Conservation (phyloP, 2,113 vertebrate genomes). For the Entelurus aequoreus region DNA sequence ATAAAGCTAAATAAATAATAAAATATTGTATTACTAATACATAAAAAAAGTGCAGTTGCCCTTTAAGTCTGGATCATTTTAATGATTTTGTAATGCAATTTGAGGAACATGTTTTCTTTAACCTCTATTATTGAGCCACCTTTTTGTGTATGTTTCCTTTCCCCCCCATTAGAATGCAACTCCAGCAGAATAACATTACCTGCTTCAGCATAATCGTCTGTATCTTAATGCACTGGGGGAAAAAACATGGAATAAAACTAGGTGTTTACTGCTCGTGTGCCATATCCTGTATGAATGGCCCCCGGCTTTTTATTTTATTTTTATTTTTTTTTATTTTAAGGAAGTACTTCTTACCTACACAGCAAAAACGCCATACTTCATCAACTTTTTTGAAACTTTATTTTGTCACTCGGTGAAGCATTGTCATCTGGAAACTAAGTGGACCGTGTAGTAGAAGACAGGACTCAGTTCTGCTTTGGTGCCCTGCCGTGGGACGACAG, state of each 20-base stretch:
- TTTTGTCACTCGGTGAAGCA: slow-evolving; percentile 55
- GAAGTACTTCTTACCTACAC: slow-evolving; percentile 23
- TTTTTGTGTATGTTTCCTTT: slow-evolving; percentile 31
- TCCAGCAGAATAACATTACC: slow-evolving; percentile 28
- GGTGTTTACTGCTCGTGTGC: background rate
- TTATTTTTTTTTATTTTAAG: background rate
- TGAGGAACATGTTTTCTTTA: slow-evolving; percentile 27
- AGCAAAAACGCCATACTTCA: slow-evolving; percentile 49
- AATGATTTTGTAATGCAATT: slow-evolving; percentile 28
- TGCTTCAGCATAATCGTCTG: slow-evolving; percentile 13
- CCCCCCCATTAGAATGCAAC: background rate
- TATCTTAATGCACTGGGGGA: background rate
- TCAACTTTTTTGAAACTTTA: slow-evolving; percentile 40
- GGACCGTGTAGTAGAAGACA: slow-evolving; percentile 62
- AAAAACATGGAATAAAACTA: no score
- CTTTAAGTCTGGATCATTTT: slow-evolving; percentile 4
- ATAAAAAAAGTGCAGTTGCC: no score
- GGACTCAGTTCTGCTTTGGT: slow-evolving; percentile 65
- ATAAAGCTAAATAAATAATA: no score
- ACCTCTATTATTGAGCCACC: slow-evolving; percentile 22
- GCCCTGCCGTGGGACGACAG: slow-evolving; percentile 53
- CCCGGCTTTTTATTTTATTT: background rate
- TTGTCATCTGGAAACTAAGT: slow-evolving; percentile 63
- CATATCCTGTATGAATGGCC: background rate
- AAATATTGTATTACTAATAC: no score